Percentiles rank a stretch among this genome's conserved stretches.
Evolutionary conservation across 1,140 invertebrate species (phyloP).

Genomic region (Druon quercuslanigerum): DNA sequence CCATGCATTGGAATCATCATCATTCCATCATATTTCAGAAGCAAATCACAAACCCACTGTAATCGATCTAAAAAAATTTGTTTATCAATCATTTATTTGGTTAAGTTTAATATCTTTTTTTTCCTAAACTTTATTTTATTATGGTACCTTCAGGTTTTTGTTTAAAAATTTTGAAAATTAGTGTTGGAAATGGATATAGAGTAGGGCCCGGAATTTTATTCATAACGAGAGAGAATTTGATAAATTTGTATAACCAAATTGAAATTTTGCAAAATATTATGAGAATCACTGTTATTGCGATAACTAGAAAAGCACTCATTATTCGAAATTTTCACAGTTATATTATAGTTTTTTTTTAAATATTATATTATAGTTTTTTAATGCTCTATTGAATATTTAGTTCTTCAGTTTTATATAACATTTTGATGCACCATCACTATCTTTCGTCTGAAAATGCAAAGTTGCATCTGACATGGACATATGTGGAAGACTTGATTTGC

Average conservation of each 20-base stretch:
- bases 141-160: conserved; percentile 46
- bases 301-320: conserved; percentile 26
- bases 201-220: conserved; percentile 46
- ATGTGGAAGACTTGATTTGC: too few relatives aligned
- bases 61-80: conserved; percentile 47
- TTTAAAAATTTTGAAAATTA: conserved; percentile 31
- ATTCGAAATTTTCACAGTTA: background rate
- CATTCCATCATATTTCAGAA: conserved; percentile 51
- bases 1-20: conserved; percentile 11
- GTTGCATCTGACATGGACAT: too few relatives aligned
- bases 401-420: too few relatives aligned
- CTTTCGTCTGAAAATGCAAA: too few relatives aligned
- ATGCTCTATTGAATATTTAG: too few relatives aligned
- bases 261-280: conserved; percentile 20
- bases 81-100: too few relatives aligned
- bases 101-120: conserved; percentile 40
- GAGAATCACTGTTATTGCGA: conserved; percentile 20
- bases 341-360: too few relatives aligned
- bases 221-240: conserved; percentile 37
- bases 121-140: conserved; percentile 71
- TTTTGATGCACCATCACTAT: too few relatives aligned
- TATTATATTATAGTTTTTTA: too few relatives aligned
- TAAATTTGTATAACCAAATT: conserved; percentile 19
- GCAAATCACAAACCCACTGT: conserved; percentile 42
- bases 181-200: conserved; percentile 47